These are phyloP conservation scores for Stegana nigrithorax DNA, from an alignment of 2,888 invertebrate genomes.

Conservation along the genomic window DNA sequence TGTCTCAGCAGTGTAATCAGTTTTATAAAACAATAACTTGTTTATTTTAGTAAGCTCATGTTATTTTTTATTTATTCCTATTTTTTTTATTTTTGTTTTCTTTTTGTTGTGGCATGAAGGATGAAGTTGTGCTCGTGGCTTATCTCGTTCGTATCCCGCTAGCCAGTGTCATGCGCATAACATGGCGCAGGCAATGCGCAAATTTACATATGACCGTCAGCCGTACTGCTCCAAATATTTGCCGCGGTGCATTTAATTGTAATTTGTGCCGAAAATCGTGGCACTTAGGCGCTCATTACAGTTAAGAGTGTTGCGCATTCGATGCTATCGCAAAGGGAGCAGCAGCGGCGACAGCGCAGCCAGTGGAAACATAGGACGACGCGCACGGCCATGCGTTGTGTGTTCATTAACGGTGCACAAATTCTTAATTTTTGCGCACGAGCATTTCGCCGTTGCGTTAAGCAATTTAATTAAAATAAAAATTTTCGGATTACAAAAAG, in stretches of 20 bases:
- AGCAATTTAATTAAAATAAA: constrained; percentile 61
- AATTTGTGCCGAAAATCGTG: constrained; percentile 49
- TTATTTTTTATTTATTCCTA: too few relatives aligned
- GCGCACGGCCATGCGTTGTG: background rate
- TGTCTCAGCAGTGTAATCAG: too few relatives aligned
- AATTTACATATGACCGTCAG: too few relatives aligned
- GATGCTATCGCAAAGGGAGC: constrained; percentile 8
- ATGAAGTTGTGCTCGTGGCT: too few relatives aligned
- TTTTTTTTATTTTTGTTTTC: too few relatives aligned
- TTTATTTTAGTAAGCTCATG: too few relatives aligned
- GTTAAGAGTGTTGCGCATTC: constrained; percentile 10
- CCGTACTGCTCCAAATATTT: constrained; percentile 50
- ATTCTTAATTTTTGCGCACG: background rate
- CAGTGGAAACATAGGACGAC: background rate
- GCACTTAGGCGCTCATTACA: constrained; percentile 9
- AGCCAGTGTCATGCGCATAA: too few relatives aligned
- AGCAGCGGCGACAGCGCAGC: constrained; percentile 33
- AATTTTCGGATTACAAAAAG: constrained; percentile 58
- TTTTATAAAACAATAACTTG: too few relatives aligned
- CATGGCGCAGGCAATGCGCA: too few relatives aligned
- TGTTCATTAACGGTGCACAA: constrained; percentile 10
- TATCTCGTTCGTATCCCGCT: too few relatives aligned
- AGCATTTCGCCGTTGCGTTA: constrained; percentile 33
- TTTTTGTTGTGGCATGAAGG: too few relatives aligned
- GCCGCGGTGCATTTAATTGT: constrained; percentile 60